Base-by-base conservation (phyloP, 2,888 invertebrate genomes). In the Troides oblongomaculatus region DNA sequence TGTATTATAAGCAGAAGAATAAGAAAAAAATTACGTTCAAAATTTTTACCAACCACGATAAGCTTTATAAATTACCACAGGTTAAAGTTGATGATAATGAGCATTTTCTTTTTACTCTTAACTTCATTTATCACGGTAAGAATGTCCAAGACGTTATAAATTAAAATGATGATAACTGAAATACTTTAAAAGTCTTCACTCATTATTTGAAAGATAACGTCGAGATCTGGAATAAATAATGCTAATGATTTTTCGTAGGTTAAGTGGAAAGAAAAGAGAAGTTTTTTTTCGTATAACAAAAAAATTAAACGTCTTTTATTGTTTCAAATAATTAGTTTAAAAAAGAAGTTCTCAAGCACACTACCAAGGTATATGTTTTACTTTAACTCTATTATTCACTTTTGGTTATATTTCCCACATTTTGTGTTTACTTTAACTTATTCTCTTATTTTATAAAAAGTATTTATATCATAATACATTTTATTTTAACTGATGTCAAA, bases 131-230 rank as follows among this genome's bases (percentile, higher is more conserved):
- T 67, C 62, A 67, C 39, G 36, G 56, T 30, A 25, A 67, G 56
- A 67, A 57, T 67, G 39, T 62, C 56, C 62, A 67, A 62, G 67
- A 67, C 62, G 62, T 57, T 62, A 62, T 62, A 67, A 66, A 67
- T 67, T 67, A 62, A 57, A 43, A 39, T 62, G 39, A 56, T 57
- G 67, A 67, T 62, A 36, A 36, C 62, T 43, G 53, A 57, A 67
- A 62, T 14, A 57, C 57, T 62, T 67, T 57, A 43, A 56, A 62
- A 67, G 66, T 60, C 57, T 63, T 30, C 60, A 50, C 21, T 60
- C 66, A 66, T 66, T 66, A 61, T 56, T 66, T 61, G 56, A n/a
- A 66, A 43, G 61, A 62, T 61, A 66, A 66, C 50, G 66, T 53
- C 61, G 39, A 66, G 61, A 59, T 46, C 23, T 21, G 21, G 2